Evolutionary conservation across 30 jellyfish, hydroid and myxozoan species (phyloP), one percentile per base, ranked within the genome.

Genomic region (Cassiopea xamachana): DNA sequence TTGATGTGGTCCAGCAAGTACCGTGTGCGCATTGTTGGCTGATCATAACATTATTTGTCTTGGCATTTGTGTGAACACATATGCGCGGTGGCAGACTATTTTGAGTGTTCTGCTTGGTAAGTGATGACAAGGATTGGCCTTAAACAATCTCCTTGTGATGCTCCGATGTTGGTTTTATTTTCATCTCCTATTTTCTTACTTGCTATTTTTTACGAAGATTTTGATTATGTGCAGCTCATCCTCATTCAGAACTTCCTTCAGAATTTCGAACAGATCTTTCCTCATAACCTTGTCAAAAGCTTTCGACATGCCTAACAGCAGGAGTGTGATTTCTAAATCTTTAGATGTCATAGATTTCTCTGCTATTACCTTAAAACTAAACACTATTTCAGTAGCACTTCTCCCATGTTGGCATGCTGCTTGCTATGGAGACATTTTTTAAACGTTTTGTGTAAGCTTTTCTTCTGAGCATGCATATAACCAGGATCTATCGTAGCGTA

Each of bases 381-480:
- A 60, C 13, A 87, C 89, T 1, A 17, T 88, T 85, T 87, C 90
- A 55, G 90, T 87, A 1, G 94, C 77, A 0, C 79, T 10, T 47
- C 94, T 61, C 27, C 94, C 94, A 74, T 87, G 85, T 16, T 76
- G 90, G 69, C 82, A 82, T 9, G 93, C 93, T 18, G 90, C 97
- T 69, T 91, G 97, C 1, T 94, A 1, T 48, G 16, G 49, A 59
- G 97, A 94, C 1, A 83, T 84, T 47, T 16, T 87, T 10, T 48
- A 14, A 60, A 51, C 15, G 51, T 1, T 72, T 60, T 60, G 39
- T 89, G 89, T 0, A 73, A n/a, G 62, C 74, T 39, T 70, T 87
- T 79, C 44, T 79, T 81, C 46, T 55, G 64, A 81, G 67, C 51
- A 88, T 88, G 71, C 87, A 69, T 14, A 74, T 27, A 17, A 92